Evolutionary conservation across 1,140 invertebrate species (phyloP).

Genomic region (Achroia grisella): DNA sequence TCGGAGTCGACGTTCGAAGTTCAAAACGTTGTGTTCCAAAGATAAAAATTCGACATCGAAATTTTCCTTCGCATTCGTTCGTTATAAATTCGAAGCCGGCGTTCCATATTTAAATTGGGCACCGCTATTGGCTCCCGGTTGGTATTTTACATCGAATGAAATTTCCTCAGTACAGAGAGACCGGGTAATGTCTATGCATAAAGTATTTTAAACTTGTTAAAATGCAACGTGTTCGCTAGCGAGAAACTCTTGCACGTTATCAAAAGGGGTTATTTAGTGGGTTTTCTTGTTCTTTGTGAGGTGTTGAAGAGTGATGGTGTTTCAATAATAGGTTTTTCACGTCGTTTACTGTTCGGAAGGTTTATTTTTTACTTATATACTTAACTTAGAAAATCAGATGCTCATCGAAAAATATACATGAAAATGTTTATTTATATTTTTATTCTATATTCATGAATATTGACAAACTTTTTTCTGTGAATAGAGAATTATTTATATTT

Average conservation of each 20-base stretch:
- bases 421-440: no score
- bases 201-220: conserved; percentile 72
- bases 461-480: no score
- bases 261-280: conserved; percentile 54
- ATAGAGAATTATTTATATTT: no score
- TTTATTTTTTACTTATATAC: no score
- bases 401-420: no score
- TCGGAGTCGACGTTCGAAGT: no score
- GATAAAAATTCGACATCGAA: no score
- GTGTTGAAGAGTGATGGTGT: conserved; percentile 2
- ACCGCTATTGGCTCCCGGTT: conserved; percentile 59
- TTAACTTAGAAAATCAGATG: no score
- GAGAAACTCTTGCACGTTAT: conserved; percentile 19
- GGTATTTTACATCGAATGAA: neutral
- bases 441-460: no score
- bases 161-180: conserved; percentile 1
- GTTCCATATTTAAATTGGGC: neutral
- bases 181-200: conserved; percentile 65
- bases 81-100: neutral
- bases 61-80: no score
- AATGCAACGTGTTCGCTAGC: conserved; percentile 58
- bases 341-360: no score
- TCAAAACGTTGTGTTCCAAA: no score
- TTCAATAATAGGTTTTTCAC: conserved; percentile 1
- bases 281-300: conserved; percentile 22